Evolutionary conservation across 2,113 vertebrate genomes (phyloP).

Genomic region (Guaruba guarouba): DNA sequence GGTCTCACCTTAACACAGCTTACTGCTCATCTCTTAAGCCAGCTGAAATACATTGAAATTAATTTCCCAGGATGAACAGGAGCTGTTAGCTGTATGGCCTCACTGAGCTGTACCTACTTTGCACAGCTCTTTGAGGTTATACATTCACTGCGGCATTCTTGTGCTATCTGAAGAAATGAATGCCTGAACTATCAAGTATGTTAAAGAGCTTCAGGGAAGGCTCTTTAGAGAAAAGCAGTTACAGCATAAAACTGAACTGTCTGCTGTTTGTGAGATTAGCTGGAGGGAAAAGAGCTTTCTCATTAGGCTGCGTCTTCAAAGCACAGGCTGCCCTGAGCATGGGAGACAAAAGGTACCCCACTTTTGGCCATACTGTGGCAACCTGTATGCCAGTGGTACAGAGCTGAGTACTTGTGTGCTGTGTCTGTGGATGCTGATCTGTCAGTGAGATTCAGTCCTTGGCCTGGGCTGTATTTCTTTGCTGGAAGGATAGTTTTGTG

Average conservation of each 20-base stretch:
- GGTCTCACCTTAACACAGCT: neutral
- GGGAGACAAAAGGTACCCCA: neutral
- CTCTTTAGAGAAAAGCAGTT: conserved; percentile 11
- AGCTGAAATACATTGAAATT: neutral
- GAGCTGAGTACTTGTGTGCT: neutral
- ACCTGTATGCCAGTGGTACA: fast-evolving
- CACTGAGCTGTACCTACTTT: neutral
- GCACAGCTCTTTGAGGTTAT: neutral
- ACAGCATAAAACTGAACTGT: neutral
- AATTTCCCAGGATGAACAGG: neutral
- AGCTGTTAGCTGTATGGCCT: neutral
- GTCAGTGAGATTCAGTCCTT: fast-evolving
- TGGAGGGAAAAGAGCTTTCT: neutral
- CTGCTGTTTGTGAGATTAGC: neutral
- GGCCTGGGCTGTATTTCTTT: neutral
- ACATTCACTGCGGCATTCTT: neutral
- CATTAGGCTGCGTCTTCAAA: neutral
- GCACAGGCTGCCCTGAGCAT: neutral
- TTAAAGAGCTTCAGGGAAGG: conserved; percentile 4
- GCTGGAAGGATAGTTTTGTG: neutral
- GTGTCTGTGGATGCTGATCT: fast-evolving
- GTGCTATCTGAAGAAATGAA: neutral
- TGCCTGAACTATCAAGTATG: neutral
- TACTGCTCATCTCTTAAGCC: neutral
- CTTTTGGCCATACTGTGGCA: neutral